Evolutionary conservation across 2,113 vertebrate species (phyloP).

Genomic region (Nasalis larvatus): DNA sequence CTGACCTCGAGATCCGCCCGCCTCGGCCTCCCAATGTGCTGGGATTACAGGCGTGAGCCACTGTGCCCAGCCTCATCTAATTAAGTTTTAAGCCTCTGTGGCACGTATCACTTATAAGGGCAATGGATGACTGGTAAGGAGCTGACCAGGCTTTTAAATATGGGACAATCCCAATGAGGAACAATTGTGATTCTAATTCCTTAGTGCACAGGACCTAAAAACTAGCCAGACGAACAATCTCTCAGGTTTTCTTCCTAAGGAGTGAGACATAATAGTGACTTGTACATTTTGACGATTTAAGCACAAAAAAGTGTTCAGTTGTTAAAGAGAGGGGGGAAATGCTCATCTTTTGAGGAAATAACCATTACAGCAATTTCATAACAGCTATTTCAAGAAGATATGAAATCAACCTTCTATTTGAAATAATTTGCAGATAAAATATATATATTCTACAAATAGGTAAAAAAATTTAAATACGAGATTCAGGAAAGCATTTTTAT

Average conservation of each 20-base stretch:
- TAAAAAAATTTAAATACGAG: background rate
- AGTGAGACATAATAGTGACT: background rate
- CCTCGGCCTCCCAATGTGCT: too few species aligned
- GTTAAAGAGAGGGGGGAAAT: background rate
- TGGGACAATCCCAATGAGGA: accelerated
- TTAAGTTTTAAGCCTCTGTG: background rate
- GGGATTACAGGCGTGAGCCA: too few species aligned
- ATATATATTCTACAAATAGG: background rate
- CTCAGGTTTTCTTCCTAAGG: background rate
- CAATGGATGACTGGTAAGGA: background rate
- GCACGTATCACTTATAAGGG: background rate
- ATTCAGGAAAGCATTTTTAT: background rate
- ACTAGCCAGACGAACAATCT: background rate
- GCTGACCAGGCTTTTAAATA: background rate
- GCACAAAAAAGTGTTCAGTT: background rate
- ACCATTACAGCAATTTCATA: background rate
- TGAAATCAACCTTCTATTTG: background rate
- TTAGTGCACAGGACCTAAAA: background rate
- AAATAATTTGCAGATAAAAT: background rate
- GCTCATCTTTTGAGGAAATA: background rate
- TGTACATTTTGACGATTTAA: background rate
- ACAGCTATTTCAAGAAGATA: background rate
- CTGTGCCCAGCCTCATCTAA: background rate
- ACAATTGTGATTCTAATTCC: background rate
- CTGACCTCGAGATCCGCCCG: accelerated